These are phyloP conservation scores for Ophioninae sp. DNA, from an alignment of 2,888 invertebrate species.

Conservation along the genomic window DNA sequence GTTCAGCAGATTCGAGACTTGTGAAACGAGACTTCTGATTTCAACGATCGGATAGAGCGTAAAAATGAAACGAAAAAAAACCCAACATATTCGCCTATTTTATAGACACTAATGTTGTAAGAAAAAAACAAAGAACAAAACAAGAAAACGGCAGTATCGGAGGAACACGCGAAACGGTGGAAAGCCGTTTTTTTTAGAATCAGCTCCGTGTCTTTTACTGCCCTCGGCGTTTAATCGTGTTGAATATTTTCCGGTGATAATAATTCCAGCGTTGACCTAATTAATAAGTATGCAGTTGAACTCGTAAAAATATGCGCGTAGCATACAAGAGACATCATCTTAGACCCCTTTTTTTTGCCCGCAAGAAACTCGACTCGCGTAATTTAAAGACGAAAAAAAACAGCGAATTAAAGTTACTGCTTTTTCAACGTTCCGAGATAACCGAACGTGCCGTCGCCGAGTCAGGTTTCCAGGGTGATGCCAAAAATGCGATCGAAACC, in stretches of 20 bases:
- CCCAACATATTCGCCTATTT: conserved; percentile 40
- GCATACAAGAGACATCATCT: conserved; percentile 10
- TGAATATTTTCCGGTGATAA: conserved; percentile 60
- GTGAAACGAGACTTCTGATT: conserved; percentile 32
- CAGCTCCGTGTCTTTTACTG: conserved; percentile 55
- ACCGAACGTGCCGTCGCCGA: not conserved
- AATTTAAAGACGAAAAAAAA: conserved; percentile 20
- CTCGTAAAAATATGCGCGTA: conserved; percentile 29
- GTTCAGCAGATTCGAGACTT: conserved; percentile 50
- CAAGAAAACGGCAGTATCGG: conserved; percentile 4
- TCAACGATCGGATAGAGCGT: not conserved
- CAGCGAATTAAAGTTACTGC: conserved; percentile 60
- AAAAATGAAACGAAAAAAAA: not conserved
- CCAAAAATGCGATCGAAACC: not conserved
- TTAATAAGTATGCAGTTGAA: conserved; percentile 43
- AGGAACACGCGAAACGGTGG: conserved; percentile 20
- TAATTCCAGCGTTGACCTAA: conserved; percentile 62
- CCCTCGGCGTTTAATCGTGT: conserved; percentile 61
- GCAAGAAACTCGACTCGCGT: conserved; percentile 40
- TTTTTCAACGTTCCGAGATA: conserved; percentile 19
- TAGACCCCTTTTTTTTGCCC: conserved; percentile 44
- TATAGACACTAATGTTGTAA: conserved; percentile 32
- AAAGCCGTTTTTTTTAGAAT: conserved; percentile 37
- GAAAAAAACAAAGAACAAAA: not conserved
- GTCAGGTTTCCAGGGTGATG: not conserved